phyloP scores from a whole-genome alignment of 2,797 vertebrate species.

The Poeciliopsis presidionis region DNA sequence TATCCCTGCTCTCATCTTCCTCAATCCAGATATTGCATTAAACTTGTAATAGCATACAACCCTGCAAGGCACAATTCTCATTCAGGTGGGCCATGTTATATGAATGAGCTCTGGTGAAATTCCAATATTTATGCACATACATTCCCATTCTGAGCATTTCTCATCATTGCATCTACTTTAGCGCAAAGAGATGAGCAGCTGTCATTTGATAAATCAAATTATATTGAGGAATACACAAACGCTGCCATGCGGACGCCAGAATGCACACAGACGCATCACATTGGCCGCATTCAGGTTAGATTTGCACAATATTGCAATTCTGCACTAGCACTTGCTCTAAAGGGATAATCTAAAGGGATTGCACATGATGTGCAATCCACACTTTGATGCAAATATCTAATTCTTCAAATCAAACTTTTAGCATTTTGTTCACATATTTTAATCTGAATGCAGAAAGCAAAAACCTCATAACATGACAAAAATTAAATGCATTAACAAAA shows the following conservation, averaged over 20 bases:
- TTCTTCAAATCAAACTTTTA: not conserved
- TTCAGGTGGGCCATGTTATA: conserved; percentile 82
- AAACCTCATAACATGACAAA: not conserved
- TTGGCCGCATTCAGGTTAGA: conserved; percentile 19
- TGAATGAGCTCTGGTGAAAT: conserved; percentile 85
- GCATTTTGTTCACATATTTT: not conserved
- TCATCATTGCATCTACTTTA: conserved; percentile 68
- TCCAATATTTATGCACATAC: conserved; percentile 87
- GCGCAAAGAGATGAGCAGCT: conserved; percentile 69
- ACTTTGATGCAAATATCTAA: not conserved
- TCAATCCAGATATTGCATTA: conserved; percentile 82
- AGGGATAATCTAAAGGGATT: no score
- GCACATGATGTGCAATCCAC: not conserved
- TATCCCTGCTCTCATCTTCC: conserved; percentile 71
- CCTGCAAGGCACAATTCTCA: conserved; percentile 81
- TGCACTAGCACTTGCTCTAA: not conserved
- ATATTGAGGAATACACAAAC: conserved; percentile 51
- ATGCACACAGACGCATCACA: conserved; percentile 29
- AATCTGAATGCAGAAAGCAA: not conserved
- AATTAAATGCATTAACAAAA: not conserved
- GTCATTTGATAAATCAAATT: conserved; percentile 74
- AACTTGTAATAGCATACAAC: conserved; percentile 83
- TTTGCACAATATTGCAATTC: not conserved
- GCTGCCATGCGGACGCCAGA: conserved; percentile 3
- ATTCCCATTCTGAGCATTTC: conserved; percentile 72